Conservation (phyloP, 2,888 invertebrate species). For the Trachelus iudaicus region DNA sequence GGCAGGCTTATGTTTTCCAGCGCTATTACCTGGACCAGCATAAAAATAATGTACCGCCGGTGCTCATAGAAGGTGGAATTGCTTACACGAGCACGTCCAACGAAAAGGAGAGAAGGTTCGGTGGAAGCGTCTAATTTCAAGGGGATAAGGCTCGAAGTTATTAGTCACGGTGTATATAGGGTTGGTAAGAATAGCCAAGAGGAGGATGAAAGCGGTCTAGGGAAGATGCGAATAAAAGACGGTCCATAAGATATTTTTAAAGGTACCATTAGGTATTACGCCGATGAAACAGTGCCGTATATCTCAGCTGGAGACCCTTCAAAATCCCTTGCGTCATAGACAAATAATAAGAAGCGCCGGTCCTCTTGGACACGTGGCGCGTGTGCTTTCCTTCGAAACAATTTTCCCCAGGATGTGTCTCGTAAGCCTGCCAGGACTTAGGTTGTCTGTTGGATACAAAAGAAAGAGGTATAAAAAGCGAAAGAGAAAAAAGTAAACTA, state of each 20-base stretch:
- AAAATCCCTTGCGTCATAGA: not conserved
- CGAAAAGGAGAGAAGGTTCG: not conserved
- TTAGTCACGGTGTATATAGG: not conserved
- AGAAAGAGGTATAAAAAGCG: no score
- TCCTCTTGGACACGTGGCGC: not conserved
- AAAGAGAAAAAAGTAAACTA: no score
- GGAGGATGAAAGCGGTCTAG: not conserved
- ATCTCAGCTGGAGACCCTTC: not conserved
- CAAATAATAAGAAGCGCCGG: not conserved
- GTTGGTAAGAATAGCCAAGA: not conserved
- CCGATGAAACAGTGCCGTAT: not conserved
- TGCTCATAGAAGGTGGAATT: not conserved
- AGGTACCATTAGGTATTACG: not conserved
- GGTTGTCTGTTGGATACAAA: no score
- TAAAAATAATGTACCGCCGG: not conserved
- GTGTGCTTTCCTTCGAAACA: not conserved
- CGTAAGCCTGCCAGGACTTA: no score
- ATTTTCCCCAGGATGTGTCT: not conserved
- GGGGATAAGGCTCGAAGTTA: conserved; percentile 1
- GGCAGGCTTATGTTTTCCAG: not conserved
- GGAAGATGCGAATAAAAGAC: not conserved
- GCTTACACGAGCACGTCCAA: not conserved
- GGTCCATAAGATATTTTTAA: not conserved
- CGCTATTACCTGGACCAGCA: not conserved
- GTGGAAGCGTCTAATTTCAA: not conserved